Conservation (phyloP, 2,797 vertebrate species). For the Lepus oiostolus region DNA sequence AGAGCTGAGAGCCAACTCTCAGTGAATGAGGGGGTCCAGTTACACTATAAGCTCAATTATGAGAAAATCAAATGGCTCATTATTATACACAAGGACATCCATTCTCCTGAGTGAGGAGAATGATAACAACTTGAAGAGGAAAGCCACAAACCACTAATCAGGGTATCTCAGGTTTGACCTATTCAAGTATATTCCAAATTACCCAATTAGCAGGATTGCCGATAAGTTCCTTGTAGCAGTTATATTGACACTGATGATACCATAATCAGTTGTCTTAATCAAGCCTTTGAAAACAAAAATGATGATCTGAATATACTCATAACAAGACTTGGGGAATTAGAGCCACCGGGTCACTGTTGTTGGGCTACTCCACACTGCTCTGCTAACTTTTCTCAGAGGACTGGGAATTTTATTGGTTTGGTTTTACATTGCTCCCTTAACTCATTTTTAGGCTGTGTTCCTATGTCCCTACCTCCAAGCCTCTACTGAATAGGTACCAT, state of each 20-base stretch:
- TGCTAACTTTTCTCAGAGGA: neutral
- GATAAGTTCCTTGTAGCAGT: constrained; percentile 73
- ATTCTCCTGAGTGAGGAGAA: constrained; percentile 61
- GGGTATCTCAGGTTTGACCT: constrained; percentile 78
- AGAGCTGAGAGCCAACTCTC: constrained; percentile 8
- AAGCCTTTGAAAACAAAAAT: constrained; percentile 79
- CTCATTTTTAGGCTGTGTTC: neutral
- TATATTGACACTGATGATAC: constrained; percentile 65
- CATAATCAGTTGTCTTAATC: constrained; percentile 82
- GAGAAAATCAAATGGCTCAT: constrained; percentile 77
- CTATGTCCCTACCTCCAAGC: neutral
- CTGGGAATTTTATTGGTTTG: neutral
- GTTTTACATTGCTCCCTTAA: neutral
- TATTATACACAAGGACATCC: constrained; percentile 73
- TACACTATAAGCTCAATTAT: constrained; percentile 70
- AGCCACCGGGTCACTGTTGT: constrained; percentile 1
- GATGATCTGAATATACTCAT: constrained; percentile 72
- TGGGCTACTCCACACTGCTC: constrained; percentile 31
- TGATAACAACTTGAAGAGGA: constrained; percentile 74
- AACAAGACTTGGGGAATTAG: constrained; percentile 65
- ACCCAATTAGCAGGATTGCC: constrained; percentile 67
- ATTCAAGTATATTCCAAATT: constrained; percentile 78
- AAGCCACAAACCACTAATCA: constrained; percentile 78
- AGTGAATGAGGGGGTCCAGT: constrained; percentile 52
- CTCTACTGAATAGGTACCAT: neutral